phyloP scores from a whole-genome alignment of 2,888 invertebrate species.

The Drosophila barbarae region DNA sequence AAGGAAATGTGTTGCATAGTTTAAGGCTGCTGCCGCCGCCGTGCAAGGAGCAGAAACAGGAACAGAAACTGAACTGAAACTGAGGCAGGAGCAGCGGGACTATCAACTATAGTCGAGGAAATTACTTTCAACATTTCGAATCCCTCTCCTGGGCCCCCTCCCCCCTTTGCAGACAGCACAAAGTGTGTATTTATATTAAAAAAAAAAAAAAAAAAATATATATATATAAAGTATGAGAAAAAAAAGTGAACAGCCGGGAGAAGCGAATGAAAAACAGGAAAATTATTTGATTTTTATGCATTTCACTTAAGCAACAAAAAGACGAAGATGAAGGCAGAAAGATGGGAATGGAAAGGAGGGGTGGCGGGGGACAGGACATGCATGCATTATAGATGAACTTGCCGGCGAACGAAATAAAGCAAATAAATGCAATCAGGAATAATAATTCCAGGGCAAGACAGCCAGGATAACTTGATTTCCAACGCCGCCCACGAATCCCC shows the following conservation, averaged over 20 bases:
- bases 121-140: conserved; percentile 72
- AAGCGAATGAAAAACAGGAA: conserved; percentile 69
- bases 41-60: conserved; percentile 28
- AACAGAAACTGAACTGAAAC: conserved; percentile 33
- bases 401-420: conserved; percentile 61
- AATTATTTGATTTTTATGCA: conserved; percentile 75
- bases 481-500: neutral
- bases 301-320: conserved; percentile 70
- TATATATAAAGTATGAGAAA: conserved; percentile 1
- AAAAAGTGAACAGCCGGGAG: conserved; percentile 1
- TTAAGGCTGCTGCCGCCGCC: conserved; percentile 42
- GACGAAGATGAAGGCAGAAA: conserved; percentile 11
- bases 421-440: conserved; percentile 72
- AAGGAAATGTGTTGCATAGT: conserved; percentile 64
- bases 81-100: conserved; percentile 43
- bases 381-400: conserved; percentile 70
- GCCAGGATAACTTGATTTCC: conserved; percentile 64
- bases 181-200: conserved; percentile 63
- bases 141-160: conserved; percentile 13
- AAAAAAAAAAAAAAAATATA: conserved; percentile 7
- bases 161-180: conserved; percentile 26
- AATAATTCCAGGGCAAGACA: conserved; percentile 70
- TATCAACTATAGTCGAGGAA: conserved; percentile 73
- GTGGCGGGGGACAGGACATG: conserved; percentile 15
- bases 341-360: no score